These are phyloP conservation scores for Lagocephalus sceleratus DNA, from an alignment of 2,797 vertebrate genomes.

Conservation along the genomic window DNA sequence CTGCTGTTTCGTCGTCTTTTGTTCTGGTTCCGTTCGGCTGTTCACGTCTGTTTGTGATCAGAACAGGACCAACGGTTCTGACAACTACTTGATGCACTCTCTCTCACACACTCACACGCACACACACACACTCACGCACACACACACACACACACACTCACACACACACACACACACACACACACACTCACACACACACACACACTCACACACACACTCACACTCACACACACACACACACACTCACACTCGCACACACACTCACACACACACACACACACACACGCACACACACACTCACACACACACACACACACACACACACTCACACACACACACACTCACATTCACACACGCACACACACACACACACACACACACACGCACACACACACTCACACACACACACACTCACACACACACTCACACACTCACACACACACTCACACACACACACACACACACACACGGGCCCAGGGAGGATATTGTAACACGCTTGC, in stretches of 20 bases:
- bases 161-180: slow-evolving; percentile 31
- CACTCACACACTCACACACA: slow-evolving; percentile 2
- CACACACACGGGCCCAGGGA: slow-evolving; percentile 32
- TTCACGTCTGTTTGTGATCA: not conserved
- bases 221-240: slow-evolving; percentile 31
- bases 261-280: too few relatives aligned
- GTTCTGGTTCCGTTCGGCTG: too few relatives aligned
- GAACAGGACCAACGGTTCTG: not conserved
- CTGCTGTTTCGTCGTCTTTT: not conserved
- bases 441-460: slow-evolving; percentile 14
- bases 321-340: slow-evolving; percentile 29
- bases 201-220: slow-evolving; percentile 22
- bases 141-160: slow-evolving; percentile 22
- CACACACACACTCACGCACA: slow-evolving; percentile 32
- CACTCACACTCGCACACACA: slow-evolving; percentile 27
- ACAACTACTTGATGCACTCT: not conserved
- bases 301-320: slow-evolving; percentile 33
- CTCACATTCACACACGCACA: slow-evolving; percentile 24
- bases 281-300: slow-evolving; percentile 23
- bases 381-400: slow-evolving; percentile 29
- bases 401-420: slow-evolving; percentile 27
- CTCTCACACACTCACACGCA: slow-evolving; percentile 18
- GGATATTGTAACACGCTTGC: slow-evolving; percentile 55
- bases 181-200: slow-evolving; percentile 32
- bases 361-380: slow-evolving; percentile 33